Base-by-base conservation (phyloP, 2,113 vertebrate species). In the Neotoma lepida region DNA sequence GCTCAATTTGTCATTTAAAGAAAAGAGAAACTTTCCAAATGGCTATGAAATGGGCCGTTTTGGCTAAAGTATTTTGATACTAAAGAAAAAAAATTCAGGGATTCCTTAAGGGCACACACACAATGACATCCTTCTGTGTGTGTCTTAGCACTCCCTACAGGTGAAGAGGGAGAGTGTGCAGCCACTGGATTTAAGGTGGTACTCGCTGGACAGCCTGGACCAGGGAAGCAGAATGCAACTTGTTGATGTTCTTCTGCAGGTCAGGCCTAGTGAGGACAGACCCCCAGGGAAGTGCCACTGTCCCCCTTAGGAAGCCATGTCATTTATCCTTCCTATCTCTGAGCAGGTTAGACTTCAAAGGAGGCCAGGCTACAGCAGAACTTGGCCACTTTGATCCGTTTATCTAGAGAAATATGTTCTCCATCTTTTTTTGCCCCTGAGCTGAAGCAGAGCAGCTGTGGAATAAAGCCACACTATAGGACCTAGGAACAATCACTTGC, bases 401-500 rank as follows among this genome's bases (percentile, higher is more conserved):
- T 93, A 96, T 86, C 89, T 96, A 96, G 97, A 58, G 95, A 98
- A 95, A 97, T 96, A 95, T 94, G 94, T 93, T 96, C 97, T 93
- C 97, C 73, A 86, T 93, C 89, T 90, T 94, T 96, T 87, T 91
- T 91, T 76, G 91, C 88, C 44, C 78, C 93, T 56, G 88, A 89
- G 71, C 30, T 89, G 88, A 94, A 90, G 85, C 86, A 18, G 96
- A 96, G 87, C 93, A 97, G 91, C 93, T 97, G 94, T 76, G 96
- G 97, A 98, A 98, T 96, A 98, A 97, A 98, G 97, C 97, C 91
- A 93, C 94, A 82, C 87, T 94, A 94, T 71, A 93, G 95, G 96
- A 94, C 97, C 98, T 97, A 97, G 91, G 97, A 98, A 98, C 98
- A 97, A 98, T 98, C 98, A 97, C 97, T 98, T 98, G 98, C 98